Conservation (phyloP, 2,888 invertebrate species). For the Pseudococcus jackbeardsleyi region DNA sequence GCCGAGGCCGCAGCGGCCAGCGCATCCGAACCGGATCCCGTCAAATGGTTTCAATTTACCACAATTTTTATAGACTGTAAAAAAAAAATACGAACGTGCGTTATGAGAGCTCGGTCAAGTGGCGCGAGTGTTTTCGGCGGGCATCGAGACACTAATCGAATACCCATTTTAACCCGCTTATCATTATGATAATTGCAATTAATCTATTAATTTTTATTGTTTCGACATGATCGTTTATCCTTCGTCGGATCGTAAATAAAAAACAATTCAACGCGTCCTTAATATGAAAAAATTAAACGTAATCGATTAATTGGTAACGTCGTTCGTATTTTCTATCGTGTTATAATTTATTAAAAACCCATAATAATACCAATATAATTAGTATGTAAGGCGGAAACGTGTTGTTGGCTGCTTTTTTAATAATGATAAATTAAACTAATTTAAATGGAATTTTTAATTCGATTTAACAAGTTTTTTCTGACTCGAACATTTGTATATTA, state of each 20-base stretch:
- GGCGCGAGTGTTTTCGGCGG: background rate
- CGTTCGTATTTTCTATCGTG: background rate
- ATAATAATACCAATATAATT: slow-evolving; percentile 30
- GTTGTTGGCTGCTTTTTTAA: slow-evolving; percentile 18
- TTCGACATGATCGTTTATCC: slow-evolving; percentile 19
- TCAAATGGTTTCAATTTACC: slow-evolving; percentile 49
- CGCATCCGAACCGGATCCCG: background rate
- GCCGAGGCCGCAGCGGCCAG: background rate
- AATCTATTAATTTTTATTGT: slow-evolving; percentile 52
- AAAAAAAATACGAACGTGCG: background rate
- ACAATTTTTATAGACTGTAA: slow-evolving; percentile 34
- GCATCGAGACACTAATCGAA: slow-evolving; percentile 6
- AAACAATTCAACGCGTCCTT: slow-evolving; percentile 39
- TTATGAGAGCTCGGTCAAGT: background rate
- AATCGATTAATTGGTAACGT: slow-evolving; percentile 47
- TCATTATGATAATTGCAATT: slow-evolving; percentile 54
- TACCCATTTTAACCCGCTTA: slow-evolving; percentile 42
- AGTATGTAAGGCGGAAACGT: slow-evolving; percentile 31
- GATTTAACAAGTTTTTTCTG: background rate
- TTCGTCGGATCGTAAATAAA: background rate
- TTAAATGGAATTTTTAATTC: slow-evolving; percentile 39
- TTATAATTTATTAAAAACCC: slow-evolving; percentile 49
- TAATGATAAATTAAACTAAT: slow-evolving; percentile 44
- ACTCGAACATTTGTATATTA: background rate
- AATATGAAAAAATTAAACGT: slow-evolving; percentile 37